phyloP scores from a whole-genome alignment of 2,113 vertebrate species.

The Lucifuga dentata region DNA sequence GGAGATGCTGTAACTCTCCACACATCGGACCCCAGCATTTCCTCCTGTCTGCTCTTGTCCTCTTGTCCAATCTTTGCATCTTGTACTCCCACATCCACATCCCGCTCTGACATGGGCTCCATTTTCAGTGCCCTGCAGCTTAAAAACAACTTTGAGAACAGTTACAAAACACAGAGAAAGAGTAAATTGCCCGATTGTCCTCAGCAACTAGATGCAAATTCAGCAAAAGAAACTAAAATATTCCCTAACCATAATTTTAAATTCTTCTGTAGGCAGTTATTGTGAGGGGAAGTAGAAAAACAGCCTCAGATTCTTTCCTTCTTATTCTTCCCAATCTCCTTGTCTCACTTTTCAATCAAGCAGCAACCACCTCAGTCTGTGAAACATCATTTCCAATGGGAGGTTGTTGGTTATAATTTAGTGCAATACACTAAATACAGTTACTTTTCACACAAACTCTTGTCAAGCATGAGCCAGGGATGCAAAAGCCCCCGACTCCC shows the following conservation, averaged over 20 bases:
- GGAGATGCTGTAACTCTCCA: constrained; percentile 13
- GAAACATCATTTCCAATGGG: constrained; percentile 3
- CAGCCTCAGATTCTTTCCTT: constrained; percentile 20
- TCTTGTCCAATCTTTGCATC: constrained; percentile 8
- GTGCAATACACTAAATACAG: constrained; percentile 24
- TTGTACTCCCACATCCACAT: constrained; percentile 10
- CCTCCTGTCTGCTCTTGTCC: background rate
- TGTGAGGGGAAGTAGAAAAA: constrained; percentile 19
- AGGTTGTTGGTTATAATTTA: constrained; percentile 9
- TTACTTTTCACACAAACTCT: constrained; percentile 36
- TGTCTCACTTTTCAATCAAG: constrained; percentile 18
- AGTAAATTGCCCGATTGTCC: constrained; percentile 29
- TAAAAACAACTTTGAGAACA: constrained; percentile 8
- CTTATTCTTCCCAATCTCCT: constrained; percentile 24
- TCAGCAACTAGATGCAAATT: background rate
- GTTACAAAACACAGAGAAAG: constrained; percentile 3
- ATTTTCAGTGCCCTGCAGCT: background rate
- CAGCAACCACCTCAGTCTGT: constrained; percentile 4
- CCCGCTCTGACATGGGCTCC: constrained; percentile 11
- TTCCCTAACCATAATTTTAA: constrained; percentile 30
- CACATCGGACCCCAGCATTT: constrained; percentile 38
- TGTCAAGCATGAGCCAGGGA: constrained; percentile 45
- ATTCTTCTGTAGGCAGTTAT: constrained; percentile 28
- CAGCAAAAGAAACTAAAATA: constrained; percentile 28
- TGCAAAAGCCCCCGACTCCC: constrained; percentile 33